These are phyloP conservation scores for Microctenopoma steveboyesi DNA, from an alignment of 2,797 vertebrate species.

Conservation along the genomic window DNA sequence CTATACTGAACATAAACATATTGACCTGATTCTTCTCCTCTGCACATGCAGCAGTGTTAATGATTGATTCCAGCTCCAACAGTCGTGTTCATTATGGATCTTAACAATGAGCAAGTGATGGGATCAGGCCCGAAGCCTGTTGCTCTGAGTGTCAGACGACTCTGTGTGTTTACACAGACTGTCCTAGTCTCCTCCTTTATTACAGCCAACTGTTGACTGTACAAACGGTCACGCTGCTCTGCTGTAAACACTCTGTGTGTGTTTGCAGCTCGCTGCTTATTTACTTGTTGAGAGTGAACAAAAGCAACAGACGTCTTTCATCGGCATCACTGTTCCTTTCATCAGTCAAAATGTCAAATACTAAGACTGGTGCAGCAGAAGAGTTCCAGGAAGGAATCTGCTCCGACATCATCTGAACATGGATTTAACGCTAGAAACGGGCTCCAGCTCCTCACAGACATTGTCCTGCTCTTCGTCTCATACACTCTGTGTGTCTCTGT, in stretches of 20 bases:
- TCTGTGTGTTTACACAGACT: constrained; percentile 42
- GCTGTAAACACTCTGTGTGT: constrained; percentile 33
- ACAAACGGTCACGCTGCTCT: constrained; percentile 23
- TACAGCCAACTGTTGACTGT: constrained; percentile 44
- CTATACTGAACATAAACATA: too few species aligned
- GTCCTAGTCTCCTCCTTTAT: constrained; percentile 26
- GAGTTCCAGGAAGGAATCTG: too few species aligned
- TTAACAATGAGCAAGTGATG: background rate
- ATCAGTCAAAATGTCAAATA: background rate
- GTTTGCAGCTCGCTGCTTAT: background rate
- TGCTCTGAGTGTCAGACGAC: constrained; percentile 1
- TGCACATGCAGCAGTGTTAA: too few species aligned
- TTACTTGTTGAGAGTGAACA: constrained; percentile 6
- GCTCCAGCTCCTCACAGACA: background rate
- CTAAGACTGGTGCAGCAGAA: background rate
- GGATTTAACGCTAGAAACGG: too few species aligned
- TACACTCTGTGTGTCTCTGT: constrained; percentile 2
- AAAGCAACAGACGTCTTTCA: background rate
- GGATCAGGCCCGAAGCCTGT: too few species aligned
- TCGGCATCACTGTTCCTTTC: background rate
- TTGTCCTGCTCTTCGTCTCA: background rate
- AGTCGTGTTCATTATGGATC: background rate
- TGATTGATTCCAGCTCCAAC: too few species aligned
- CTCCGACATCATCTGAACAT: background rate
- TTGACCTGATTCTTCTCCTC: too few species aligned